Conservation (phyloP, 2,888 invertebrate species). For the Apamea sordens region DNA sequence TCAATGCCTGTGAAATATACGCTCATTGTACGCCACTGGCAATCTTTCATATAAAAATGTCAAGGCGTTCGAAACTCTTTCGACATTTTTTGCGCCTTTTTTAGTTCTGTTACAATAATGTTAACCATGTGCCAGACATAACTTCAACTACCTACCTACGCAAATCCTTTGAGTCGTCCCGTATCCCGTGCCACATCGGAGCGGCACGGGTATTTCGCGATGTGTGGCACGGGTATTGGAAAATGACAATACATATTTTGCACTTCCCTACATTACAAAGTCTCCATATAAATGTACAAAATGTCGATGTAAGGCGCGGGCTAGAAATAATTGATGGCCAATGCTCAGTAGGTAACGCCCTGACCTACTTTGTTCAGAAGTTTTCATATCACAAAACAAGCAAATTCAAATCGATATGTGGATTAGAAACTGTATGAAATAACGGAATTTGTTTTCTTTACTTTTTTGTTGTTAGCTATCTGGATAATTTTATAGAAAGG, state of each 20-base stretch:
- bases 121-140: background rate
- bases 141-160: constrained; percentile 5
- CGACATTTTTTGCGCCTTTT: background rate
- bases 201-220: background rate
- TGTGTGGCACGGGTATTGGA: background rate
- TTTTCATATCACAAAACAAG: constrained; percentile 8
- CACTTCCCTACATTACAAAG: background rate
- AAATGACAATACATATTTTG: background rate
- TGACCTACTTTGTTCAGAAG: constrained; percentile 19
- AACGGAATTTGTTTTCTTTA: background rate
- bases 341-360: background rate
- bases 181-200: background rate
- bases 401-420: background rate
- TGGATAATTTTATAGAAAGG: background rate
- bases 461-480: background rate
- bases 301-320: background rate
- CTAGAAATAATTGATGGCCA: constrained; percentile 11
- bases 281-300: background rate
- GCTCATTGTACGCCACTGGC: constrained; percentile 42
- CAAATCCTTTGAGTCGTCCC: background rate
- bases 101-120: background rate
- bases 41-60: background rate
- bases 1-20: constrained; percentile 88
- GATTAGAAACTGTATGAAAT: background rate
- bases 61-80: background rate